These are phyloP conservation scores for Trissolcus basalis DNA, from an alignment of 1,140 invertebrate species.

Conservation along the genomic window DNA sequence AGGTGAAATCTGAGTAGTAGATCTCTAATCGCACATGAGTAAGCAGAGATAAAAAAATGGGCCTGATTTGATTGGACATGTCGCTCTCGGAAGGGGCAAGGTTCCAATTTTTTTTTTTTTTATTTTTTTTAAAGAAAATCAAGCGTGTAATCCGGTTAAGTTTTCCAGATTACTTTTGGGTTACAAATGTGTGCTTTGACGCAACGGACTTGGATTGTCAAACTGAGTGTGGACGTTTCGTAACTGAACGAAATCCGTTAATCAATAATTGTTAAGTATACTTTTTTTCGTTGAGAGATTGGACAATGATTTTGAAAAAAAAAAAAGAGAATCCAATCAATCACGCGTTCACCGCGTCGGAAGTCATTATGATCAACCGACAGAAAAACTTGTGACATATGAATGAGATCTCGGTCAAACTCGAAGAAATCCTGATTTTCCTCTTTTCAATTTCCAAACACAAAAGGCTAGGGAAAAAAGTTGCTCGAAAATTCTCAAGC, in stretches of 20 bases:
- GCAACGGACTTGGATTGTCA: constrained; percentile 3
- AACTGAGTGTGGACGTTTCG: neutral
- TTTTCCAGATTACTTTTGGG: constrained; percentile 5
- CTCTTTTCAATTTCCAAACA: neutral
- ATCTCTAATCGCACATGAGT: constrained; percentile 7
- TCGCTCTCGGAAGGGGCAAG: too few species aligned
- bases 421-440: neutral
- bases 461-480: too few species aligned
- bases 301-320: constrained; percentile 12
- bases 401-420: constrained; percentile 9
- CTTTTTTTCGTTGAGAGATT: neutral
- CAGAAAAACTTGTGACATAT: constrained; percentile 11
- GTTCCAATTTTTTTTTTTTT: too few species aligned
- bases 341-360: constrained; percentile 26
- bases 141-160: constrained; percentile 20
- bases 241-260: constrained; percentile 2
- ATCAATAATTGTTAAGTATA: neutral
- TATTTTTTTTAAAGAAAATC: constrained; percentile 7
- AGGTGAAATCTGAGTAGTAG: neutral
- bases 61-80: constrained; percentile 22
- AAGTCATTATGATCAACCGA: constrained; percentile 16
- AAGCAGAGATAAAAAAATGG: constrained; percentile 2
- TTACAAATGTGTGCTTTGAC: constrained; percentile 5
- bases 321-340: constrained; percentile 28
- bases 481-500: too few species aligned